phyloP scores from a whole-genome alignment of 1,140 invertebrate species.

The Brachionus rotundiformis region DNA sequence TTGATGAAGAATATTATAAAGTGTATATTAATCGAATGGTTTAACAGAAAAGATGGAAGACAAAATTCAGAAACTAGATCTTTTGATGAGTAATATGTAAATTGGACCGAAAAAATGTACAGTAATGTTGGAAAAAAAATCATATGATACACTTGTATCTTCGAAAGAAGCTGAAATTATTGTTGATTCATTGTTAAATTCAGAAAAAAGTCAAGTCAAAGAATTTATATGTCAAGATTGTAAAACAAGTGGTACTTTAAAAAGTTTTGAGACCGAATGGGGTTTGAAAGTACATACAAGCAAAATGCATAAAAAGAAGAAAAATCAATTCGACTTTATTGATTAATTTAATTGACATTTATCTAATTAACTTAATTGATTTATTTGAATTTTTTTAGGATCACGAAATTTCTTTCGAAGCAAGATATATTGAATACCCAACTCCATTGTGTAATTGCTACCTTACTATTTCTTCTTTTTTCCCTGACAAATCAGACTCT shows the following conservation, averaged over 20 bases:
- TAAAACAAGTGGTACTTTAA: not conserved
- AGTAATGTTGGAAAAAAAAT: constrained; percentile 17
- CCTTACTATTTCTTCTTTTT: too few relatives aligned
- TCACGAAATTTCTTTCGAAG: not conserved
- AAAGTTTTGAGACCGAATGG: not conserved
- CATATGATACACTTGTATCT: not conserved
- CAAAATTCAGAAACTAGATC: not conserved
- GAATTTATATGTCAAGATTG: constrained; percentile 6
- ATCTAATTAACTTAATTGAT: not conserved
- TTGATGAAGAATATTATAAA: not conserved
- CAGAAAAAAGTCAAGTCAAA: not conserved
- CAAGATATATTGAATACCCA: too few relatives aligned
- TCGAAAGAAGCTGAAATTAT: not conserved
- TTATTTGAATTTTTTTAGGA: not conserved
- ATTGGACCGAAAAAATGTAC: constrained; percentile 14
- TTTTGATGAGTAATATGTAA: not conserved
- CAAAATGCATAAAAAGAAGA: constrained; percentile 11
- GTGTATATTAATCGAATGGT: not conserved
- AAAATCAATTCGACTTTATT: not conserved
- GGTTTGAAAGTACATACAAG: constrained; percentile 26
- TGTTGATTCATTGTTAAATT: not conserved
- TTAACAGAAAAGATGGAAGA: not conserved
- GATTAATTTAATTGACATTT: not conserved
- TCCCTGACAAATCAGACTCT: too few relatives aligned
- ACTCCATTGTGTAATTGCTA: too few relatives aligned